Evolutionary conservation across 2,797 vertebrate genomes (phyloP).

Genomic region (Dendrocincla fuliginosa): DNA sequence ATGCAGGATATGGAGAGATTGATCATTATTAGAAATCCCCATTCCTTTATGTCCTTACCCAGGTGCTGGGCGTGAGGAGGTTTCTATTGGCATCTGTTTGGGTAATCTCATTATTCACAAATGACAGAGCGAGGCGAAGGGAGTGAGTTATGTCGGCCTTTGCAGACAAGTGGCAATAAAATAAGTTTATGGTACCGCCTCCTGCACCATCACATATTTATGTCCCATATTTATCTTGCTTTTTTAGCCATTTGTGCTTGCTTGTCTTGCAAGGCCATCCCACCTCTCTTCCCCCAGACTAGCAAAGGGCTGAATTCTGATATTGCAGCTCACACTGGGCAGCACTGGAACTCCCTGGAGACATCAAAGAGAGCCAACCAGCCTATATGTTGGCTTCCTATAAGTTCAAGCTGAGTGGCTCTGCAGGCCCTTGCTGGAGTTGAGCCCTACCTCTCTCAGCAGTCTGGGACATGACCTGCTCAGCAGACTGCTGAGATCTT

Average conservation of each 20-base stretch:
- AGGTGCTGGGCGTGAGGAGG: neutral
- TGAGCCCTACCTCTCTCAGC: neutral
- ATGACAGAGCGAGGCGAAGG: neutral
- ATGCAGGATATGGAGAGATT: neutral
- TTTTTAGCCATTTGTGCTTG: constrained; percentile 33
- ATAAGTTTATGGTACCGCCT: constrained; percentile 53
- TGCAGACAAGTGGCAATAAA: constrained; percentile 70
- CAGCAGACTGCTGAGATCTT: neutral
- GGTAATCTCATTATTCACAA: constrained; percentile 54
- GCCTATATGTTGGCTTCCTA: neutral
- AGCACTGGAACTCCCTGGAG: neutral
- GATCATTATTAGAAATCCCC: neutral
- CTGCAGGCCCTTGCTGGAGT: neutral
- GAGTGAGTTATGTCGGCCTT: constrained; percentile 70
- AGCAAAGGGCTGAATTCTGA: neutral
- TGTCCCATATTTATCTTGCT: constrained; percentile 64
- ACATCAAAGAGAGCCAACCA: neutral
- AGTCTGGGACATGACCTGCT: accelerated
- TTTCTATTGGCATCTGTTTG: constrained; percentile 44
- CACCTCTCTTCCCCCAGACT: neutral
- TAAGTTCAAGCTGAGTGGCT: neutral
- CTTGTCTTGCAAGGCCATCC: constrained; percentile 6
- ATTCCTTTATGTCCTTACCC: neutral
- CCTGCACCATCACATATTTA: constrained; percentile 60
- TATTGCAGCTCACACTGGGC: neutral